Evolutionary conservation across 2,797 vertebrate species (phyloP), one percentile per base, ranked within the genome.

Genomic region (Atherinosoma microstoma): DNA sequence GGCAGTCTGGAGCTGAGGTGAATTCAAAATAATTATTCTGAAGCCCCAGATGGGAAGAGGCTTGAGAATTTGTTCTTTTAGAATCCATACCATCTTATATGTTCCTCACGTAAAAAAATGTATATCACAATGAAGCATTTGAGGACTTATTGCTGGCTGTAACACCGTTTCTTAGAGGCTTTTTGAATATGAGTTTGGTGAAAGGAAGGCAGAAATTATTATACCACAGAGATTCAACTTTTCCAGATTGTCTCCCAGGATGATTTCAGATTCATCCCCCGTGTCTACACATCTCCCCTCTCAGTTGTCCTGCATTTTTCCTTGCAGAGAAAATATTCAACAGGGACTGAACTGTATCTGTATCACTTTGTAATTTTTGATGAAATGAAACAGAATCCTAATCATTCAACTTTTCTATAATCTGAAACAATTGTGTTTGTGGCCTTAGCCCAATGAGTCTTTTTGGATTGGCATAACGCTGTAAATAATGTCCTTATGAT

Each of bases 371-470:
- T 64, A 67, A 75, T 11, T 51, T 58, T 40, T 42, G 11, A 70
- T 60, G 73, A 64, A 86, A 69, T 2, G n/a, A 72, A 74, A 80
- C 30, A 79, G 64, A 77, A 54, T 45, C 60, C 63, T 82, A 83
- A 83, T 90, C 77, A 78, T 67, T 66, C 54, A 16, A 70, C 66
- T 59, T 83, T 78, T 79, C 84, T 34, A 62, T 65, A 58, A 56
- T 30, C 35, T 40, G 58, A 45, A 73, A 78, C 64, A 51, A 49
- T 59, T 73, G 58, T 35, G 29, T 76, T 76, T 63, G 72, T 72
- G 69, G 40, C 1, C 27, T 78, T 71, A 20, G 45, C 71, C 2
- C 3, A 56, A 76, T 70, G 70, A 67, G 15, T 68, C 47, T 67
- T 72, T 64, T 62, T 22, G 58, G 34, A 47, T 74, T 81, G 74